Base-by-base conservation (phyloP, 2,797 vertebrate genomes). In the Momotus momota region DNA sequence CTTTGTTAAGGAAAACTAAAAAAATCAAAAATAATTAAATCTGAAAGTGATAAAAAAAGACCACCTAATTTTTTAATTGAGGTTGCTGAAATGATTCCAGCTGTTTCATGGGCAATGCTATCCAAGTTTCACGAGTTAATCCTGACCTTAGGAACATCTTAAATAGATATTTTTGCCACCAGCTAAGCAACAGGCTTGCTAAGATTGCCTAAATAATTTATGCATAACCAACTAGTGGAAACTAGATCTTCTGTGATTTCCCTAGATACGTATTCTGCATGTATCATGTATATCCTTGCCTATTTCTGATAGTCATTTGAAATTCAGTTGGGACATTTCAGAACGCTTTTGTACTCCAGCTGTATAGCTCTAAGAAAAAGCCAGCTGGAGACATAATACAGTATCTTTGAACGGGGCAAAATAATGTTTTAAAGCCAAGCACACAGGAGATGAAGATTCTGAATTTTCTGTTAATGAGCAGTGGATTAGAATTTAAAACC, bases 201-300 rank as follows among this genome's bases (percentile, higher is more conserved):
- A n/a, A 89, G 86, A 92, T 90, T 70, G 90, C 83, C 83, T 96
- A 92, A 96, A 97, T 97, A 95, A 97, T 95, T 94, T 88, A 97
- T 95, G 90, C 85, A 92, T 94, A 95, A 95, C 93, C 90, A 93
- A 69, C 88, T 80, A 93, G 86, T 93, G 86, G 95, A 95, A 96
- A 95, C 79, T 90, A 90, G 96, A 95, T 96, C 93, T 95, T 88
- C 91, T 96, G 88, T 95, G 94, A 95, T 96, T 97, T 97, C 96
- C 96, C 95, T 82, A 90, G 91, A 87, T 88, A 95, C 95, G 65
- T 77, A 89, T 87, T 93, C 83, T 7, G 67, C 91, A 95, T 96
- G 93, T 95, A 95, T 93, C 96, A 94, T 96, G 96, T 93, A 92
- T 95, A 95, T 94, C 88, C 64, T 87, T 95, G 91, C 69, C 93